Conservation (phyloP, 2,113 vertebrate species). For the Melierax canorus region DNA sequence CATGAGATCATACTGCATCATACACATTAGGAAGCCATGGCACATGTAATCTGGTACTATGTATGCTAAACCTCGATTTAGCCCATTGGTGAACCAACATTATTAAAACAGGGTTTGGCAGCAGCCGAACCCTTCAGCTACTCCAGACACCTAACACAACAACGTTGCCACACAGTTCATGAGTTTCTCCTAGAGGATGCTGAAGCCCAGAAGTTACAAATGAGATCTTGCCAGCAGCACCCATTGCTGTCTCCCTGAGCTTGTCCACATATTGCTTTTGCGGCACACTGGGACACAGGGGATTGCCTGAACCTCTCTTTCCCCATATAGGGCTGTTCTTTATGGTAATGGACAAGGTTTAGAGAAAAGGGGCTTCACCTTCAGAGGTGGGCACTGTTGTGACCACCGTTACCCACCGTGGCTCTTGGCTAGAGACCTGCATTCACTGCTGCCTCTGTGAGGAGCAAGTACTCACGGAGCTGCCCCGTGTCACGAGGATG, state of each 20-base stretch:
- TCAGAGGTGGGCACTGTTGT: not conserved
- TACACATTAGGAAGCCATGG: not conserved
- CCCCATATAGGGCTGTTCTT: not conserved
- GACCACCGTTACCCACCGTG: fast-evolving
- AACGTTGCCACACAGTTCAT: no score
- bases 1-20: not conserved
- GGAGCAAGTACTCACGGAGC: not conserved
- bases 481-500: fast-evolving
- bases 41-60: not conserved
- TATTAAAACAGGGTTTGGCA: not conserved
- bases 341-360: not conserved
- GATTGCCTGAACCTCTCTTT: not conserved
- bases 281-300: not conserved
- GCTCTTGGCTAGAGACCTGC: not conserved
- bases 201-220: not conserved
- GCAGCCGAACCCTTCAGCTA: not conserved
- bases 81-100: not conserved
- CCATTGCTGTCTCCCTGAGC: not conserved
- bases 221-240: not conserved
- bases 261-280: not conserved
- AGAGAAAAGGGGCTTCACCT: not conserved
- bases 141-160: not conserved
- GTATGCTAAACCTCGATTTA: not conserved
- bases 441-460: not conserved
- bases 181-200: not conserved